phyloP scores from a whole-genome alignment of 2,113 vertebrate species.

The Cephalopterus ornatus region DNA sequence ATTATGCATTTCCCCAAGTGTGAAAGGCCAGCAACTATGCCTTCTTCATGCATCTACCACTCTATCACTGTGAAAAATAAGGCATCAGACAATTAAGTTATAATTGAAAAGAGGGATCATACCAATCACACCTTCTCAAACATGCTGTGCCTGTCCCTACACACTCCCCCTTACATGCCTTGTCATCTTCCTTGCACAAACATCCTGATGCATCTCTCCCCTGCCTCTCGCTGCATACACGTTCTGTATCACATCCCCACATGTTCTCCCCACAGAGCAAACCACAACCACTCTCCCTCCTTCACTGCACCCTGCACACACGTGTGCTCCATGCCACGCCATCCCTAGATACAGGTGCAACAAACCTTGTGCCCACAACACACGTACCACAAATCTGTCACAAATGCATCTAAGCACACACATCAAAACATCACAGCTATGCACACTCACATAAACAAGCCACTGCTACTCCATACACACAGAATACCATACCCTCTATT shows the following conservation, averaged over 20 bases:
- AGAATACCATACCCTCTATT: neutral
- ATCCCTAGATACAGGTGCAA: neutral
- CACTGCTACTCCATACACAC: neutral
- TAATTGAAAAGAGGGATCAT: neutral
- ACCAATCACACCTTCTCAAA: neutral
- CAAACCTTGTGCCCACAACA: neutral
- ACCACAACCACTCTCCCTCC: neutral
- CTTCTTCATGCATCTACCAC: neutral
- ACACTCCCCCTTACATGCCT: neutral
- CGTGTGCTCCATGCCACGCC: fast-evolving
- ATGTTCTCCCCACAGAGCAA: neutral
- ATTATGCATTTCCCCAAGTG: fast-evolving
- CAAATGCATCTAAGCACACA: neutral
- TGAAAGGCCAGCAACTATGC: neutral
- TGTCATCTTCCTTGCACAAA: neutral
- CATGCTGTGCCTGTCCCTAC: neutral
- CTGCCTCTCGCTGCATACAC: neutral
- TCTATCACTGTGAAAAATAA: neutral
- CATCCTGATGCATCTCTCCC: neutral
- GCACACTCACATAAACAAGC: neutral
- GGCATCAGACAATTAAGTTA: neutral
- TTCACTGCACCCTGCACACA: neutral
- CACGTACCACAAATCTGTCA: neutral
- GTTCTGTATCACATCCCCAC: neutral
- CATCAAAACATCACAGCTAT: neutral